These are phyloP conservation scores for Lutjanus erythropterus DNA, from an alignment of 2,113 vertebrate genomes.

Conservation along the genomic window DNA sequence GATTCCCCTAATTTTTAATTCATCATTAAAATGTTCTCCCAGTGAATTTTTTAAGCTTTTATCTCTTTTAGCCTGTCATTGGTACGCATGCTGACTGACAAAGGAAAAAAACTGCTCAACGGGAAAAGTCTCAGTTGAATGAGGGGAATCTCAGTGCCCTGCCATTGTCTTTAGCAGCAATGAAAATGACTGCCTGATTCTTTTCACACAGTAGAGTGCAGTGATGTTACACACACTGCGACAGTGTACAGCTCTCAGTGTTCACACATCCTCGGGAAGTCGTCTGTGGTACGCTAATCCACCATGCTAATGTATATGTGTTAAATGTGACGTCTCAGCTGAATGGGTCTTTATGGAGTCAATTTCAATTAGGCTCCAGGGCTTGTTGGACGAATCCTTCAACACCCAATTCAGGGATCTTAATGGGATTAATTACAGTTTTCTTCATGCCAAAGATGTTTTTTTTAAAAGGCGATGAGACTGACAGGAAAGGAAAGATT, in stretches of 20 bases:
- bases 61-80: no score
- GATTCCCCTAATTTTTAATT: no score
- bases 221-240: not conserved
- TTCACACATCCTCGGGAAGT: conserved; percentile 43
- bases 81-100: no score
- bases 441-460: conserved; percentile 5
- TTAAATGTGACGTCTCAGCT: conserved; percentile 33
- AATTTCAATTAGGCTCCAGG: conserved; percentile 34
- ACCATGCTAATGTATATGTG: conserved; percentile 19
- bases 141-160: no score
- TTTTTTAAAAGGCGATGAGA: not conserved
- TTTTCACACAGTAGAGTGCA: not conserved
- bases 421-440: conserved; percentile 49
- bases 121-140: no score
- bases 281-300: conserved; percentile 7
- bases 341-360: conserved; percentile 45
- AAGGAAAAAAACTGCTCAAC: no score
- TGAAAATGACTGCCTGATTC: not conserved
- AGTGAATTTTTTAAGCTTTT: no score
- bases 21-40: no score
- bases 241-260: conserved; percentile 7
- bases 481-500: not conserved
- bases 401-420: conserved; percentile 17
- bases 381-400: conserved; percentile 3
- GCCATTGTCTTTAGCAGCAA: not conserved